phyloP scores from a whole-genome alignment of 2,797 vertebrate species.

The Astyanax mexicanus region DNA sequence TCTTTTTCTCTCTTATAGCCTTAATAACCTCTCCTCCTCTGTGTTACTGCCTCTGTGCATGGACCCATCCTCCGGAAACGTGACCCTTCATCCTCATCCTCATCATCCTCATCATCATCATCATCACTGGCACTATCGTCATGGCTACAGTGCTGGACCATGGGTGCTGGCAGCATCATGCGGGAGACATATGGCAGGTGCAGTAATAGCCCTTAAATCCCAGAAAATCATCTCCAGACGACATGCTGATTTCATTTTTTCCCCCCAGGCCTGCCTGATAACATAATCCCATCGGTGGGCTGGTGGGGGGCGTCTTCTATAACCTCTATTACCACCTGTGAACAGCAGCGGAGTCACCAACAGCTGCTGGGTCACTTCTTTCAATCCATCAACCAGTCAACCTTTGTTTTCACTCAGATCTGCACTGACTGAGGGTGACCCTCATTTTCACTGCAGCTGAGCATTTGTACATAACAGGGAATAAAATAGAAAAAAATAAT shows the following conservation, averaged over 20 bases:
- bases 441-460: too few species aligned
- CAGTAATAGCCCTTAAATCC: conserved; percentile 49
- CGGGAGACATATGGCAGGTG: conserved; percentile 47
- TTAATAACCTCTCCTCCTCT: conserved; percentile 24
- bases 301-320: not conserved
- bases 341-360: not conserved
- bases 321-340: not conserved
- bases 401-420: too few species aligned
- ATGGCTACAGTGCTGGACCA: conserved; percentile 7
- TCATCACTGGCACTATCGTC: conserved; percentile 21
- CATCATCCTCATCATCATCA: conserved; percentile 19
- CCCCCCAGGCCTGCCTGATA: conserved; percentile 62
- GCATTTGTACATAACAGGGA: too few species aligned
- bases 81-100: conserved; percentile 24
- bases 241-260: conserved; percentile 62
- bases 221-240: conserved; percentile 46
- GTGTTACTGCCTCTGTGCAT: not conserved
- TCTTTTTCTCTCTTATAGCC: conserved; percentile 1
- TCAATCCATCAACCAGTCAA: not conserved
- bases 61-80: conserved; percentile 13
- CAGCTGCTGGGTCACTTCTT: not conserved
- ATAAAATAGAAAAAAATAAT: too few species aligned
- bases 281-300: conserved; percentile 50
- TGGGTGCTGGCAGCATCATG: conserved; percentile 11
- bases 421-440: too few species aligned